Percentiles rank a stretch among this genome's conserved stretches.
These are phyloP conservation scores for Calvadosia cruxmelitensis DNA, from an alignment of 30 jellyfish, hydroid and myxozoan species.

Conservation along the genomic window DNA sequence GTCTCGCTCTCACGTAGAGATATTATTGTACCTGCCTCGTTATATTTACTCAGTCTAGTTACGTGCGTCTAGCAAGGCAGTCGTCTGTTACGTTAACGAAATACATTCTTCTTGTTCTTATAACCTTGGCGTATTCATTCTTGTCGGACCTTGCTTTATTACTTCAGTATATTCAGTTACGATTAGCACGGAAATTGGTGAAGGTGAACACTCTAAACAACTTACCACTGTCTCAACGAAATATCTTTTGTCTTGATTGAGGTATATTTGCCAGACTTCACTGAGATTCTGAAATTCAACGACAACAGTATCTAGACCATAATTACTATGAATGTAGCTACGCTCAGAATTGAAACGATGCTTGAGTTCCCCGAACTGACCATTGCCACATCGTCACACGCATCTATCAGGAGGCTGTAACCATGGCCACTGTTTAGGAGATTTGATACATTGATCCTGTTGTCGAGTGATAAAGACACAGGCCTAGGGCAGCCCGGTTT, in stretches of 20 bases:
- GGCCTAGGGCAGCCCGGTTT: slow-evolving; percentile 25
- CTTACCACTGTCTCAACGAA: slow-evolving; percentile 49
- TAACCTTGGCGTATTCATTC: too few relatives aligned
- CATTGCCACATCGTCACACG: slow-evolving; percentile 41
- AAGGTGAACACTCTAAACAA: neutral
- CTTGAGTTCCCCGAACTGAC: slow-evolving; percentile 11
- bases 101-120: too few relatives aligned
- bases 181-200: too few relatives aligned
- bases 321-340: too few relatives aligned
- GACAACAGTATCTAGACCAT: neutral
- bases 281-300: slow-evolving; percentile 30
- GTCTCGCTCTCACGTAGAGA: too few relatives aligned
- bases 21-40: too few relatives aligned
- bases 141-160: too few relatives aligned
- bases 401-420: slow-evolving; percentile 23
- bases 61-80: too few relatives aligned
- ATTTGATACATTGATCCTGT: slow-evolving; percentile 20
- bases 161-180: too few relatives aligned
- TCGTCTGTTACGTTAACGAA: too few relatives aligned
- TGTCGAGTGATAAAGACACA: slow-evolving; percentile 17
- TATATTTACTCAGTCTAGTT: too few relatives aligned
- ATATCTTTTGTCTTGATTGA: slow-evolving; percentile 31
- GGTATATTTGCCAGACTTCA: slow-evolving; percentile 52
- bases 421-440: slow-evolving; percentile 54
- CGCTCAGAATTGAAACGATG: neutral